Percentiles rank a stretch among this genome's conserved stretches.
Evolutionary conservation across 2,888 invertebrate species (phyloP).

Genomic region (Campoplex nolae): DNA sequence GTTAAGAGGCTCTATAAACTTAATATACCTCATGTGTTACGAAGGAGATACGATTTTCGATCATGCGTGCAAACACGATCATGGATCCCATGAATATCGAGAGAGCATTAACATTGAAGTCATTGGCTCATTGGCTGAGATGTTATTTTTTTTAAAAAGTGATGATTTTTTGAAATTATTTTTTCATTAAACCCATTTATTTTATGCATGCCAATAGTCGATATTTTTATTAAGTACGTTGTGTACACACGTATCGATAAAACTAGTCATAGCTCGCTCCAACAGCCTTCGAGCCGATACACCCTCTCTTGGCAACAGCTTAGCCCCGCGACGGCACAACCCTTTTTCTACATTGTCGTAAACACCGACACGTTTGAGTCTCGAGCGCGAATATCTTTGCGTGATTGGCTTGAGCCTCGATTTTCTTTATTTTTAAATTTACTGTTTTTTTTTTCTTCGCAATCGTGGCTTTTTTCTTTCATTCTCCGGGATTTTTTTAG

Average conservation of each 20-base stretch:
- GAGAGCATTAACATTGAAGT: not conserved
- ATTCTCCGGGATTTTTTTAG: not conserved
- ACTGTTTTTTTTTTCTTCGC: slow-evolving; percentile 2
- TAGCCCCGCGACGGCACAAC: slow-evolving; percentile 6
- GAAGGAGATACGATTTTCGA: not conserved
- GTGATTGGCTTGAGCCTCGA: slow-evolving; percentile 29
- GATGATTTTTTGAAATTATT: not conserved
- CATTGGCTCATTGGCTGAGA: not conserved
- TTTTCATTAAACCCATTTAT: not conserved
- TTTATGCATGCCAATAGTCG: slow-evolving; percentile 11
- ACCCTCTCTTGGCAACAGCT: slow-evolving; percentile 44
- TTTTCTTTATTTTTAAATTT: slow-evolving; percentile 9
- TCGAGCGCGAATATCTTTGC: slow-evolving; percentile 42
- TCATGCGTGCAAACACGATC: not conserved
- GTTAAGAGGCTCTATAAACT: not conserved
- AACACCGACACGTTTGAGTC: not conserved
- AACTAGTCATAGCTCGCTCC: slow-evolving; percentile 43
- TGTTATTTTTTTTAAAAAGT: not conserved
- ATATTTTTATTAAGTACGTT: slow-evolving; percentile 11
- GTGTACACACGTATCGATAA: slow-evolving; percentile 15
- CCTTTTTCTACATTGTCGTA: slow-evolving; percentile 18
- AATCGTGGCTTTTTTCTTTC: not conserved
- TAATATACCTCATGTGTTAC: not conserved
- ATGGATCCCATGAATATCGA: not conserved
- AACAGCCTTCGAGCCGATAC: slow-evolving; percentile 46